phyloP scores from a whole-genome alignment of 2,888 invertebrate genomes.

The Cosmopolites sordidus region DNA sequence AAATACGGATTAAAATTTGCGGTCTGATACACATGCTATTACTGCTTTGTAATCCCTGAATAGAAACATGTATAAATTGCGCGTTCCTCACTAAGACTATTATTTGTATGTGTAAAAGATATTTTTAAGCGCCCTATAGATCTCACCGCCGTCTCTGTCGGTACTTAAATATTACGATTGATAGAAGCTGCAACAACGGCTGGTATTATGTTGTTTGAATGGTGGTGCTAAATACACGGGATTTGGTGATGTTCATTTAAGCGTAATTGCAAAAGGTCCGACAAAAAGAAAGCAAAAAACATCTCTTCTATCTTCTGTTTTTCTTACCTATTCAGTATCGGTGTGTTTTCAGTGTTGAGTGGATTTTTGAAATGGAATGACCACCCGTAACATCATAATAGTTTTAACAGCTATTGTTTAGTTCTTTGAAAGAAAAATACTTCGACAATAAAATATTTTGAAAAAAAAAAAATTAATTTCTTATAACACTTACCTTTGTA shows the following conservation, averaged over 20 bases:
- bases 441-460: too few relatives aligned
- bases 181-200: constrained; percentile 7
- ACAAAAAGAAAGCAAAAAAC: not conserved
- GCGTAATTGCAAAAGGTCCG: constrained; percentile 13
- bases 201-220: constrained; percentile 6
- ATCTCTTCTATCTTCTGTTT: too few relatives aligned
- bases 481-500: too few relatives aligned
- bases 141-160: constrained; percentile 19
- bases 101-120: constrained; percentile 21
- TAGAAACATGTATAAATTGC: not conserved
- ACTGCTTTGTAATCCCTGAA: not conserved
- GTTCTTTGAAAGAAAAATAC: too few relatives aligned
- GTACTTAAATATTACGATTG: constrained; percentile 10
- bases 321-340: too few relatives aligned
- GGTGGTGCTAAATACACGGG: constrained; percentile 17
- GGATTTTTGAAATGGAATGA: too few relatives aligned
- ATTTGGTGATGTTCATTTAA: constrained; percentile 24
- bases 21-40: constrained; percentile 20
- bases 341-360: too few relatives aligned
- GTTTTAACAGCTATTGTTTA: too few relatives aligned
- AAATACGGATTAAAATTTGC: constrained; percentile 25
- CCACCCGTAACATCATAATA: too few relatives aligned
- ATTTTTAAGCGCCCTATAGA: constrained; percentile 12
- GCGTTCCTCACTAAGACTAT: constrained; percentile 1
- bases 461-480: too few relatives aligned